A percentile compares a stretch with the other conserved stretches of the same genome.
These are phyloP conservation scores for Anneissia japonica DNA, from an alignment of 35 echinoderm and acorn worm genomes.

Conservation along the genomic window DNA sequence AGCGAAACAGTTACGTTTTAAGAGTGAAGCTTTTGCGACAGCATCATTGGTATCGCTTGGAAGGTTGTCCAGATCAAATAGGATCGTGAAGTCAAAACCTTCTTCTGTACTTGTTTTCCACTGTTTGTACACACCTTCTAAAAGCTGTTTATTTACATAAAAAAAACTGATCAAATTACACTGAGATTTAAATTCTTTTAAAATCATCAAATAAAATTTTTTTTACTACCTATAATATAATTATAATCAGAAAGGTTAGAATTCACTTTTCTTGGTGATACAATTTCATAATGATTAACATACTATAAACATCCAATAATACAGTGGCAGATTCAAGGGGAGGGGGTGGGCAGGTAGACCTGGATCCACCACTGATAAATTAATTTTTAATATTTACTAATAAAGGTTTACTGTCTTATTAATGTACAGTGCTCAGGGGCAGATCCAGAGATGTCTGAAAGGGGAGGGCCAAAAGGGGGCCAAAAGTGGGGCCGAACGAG, in stretches of 20 bases:
- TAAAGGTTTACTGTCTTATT: too few species aligned
- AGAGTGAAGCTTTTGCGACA: constrained; percentile 63
- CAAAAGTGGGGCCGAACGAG: too few species aligned
- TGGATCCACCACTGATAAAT: too few species aligned
- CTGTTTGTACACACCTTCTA: constrained; percentile 61
- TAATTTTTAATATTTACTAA: too few species aligned
- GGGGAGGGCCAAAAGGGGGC: too few species aligned
- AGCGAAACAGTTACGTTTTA: constrained; percentile 92
- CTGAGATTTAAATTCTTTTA: not conserved
- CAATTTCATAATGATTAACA: not conserved
- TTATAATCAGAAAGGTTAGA: not conserved
- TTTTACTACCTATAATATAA: not conserved
- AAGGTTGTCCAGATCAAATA: constrained; percentile 59
- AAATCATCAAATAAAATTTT: not conserved
- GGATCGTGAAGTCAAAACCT: constrained; percentile 45
- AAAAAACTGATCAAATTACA: not conserved
- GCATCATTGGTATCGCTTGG: constrained; percentile 41
- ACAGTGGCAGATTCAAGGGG: too few species aligned
- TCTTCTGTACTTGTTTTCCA: constrained; percentile 32
- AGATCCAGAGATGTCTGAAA: too few species aligned
- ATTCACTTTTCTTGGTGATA: not conserved
- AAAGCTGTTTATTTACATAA: constrained; percentile 40
- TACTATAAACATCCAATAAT: too few species aligned
- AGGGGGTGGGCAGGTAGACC: too few species aligned
- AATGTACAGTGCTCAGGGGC: too few species aligned